Base-by-base conservation (phyloP, 2,888 invertebrate species). In the Volucella zonaria region DNA sequence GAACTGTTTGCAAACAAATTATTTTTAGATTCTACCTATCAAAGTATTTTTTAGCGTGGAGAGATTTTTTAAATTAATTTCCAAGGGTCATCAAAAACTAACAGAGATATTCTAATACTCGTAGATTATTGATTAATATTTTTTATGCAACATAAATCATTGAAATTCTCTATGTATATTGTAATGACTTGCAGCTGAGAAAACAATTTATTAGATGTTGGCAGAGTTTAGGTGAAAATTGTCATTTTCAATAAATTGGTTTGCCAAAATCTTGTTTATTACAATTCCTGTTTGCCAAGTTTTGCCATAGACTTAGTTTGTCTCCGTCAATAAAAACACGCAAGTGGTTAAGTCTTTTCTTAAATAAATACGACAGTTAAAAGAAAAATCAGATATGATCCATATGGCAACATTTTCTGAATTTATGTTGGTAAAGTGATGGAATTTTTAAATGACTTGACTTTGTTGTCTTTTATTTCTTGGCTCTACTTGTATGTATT, bases 71-170 rank as follows among this genome's bases (percentile, higher is more conserved):
- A 11, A 47, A 49, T 9, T 40, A 15, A 14, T 23, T 75, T 47
- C 42, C 9, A 58, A 75, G 75, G 75, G 58, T 66, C 75, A 75
- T 75, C 49, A 75, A 66, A 49, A 43, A 58, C 43, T 38, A 10
- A 43, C 9, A 67, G 9, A 75, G 31, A 42, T 0, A 1, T 31
- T 58, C 10, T 2, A 11, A 38, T 12, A n/a, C n/a, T n/a, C n/a
- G n/a, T n/a, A 58, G 12, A 52, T 15, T 52, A 1, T 40, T 56
- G 18, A 10, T 15, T 58, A 58, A 58, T 58, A 40, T 58, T 15
- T 31, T 31, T 31, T 31, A 6, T 1, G 6, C 23, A 31, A 6
- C 4, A 31, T 31, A 31, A 6, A 31, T 31, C 31, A 31, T 4
- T 31, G 31, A 31, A 31, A 6, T 31, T 2, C 3, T 23, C 23